Evolutionary conservation across 2,888 invertebrate species (phyloP).

Genomic region (Yponomeuta malinellus): DNA sequence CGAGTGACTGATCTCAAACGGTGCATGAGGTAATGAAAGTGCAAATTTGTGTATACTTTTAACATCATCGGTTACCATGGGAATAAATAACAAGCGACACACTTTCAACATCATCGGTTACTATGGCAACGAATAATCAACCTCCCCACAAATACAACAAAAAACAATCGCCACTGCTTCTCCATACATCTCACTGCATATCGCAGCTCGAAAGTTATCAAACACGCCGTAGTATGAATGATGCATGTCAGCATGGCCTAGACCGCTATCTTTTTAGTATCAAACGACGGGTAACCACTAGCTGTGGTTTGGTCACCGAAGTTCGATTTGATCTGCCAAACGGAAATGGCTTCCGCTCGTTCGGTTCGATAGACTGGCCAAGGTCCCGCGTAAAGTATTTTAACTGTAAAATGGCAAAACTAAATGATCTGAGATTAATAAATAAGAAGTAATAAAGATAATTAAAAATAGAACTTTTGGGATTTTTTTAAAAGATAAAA

Average conservation of each 20-base stretch:
- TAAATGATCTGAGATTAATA: too few species aligned
- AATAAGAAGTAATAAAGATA: too few species aligned
- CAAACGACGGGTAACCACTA: not conserved
- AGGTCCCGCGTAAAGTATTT: not conserved
- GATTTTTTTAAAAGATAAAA: too few species aligned
- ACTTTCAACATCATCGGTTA: not conserved
- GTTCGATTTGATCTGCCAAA: not conserved
- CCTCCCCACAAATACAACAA: not conserved
- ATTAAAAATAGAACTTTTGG: too few species aligned
- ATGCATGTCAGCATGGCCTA: not conserved
- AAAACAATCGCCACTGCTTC: not conserved
- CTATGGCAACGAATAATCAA: not conserved
- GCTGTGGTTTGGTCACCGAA: not conserved
- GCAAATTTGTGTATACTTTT: not conserved
- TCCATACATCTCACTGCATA: not conserved
- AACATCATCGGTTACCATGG: not conserved
- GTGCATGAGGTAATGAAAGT: too few species aligned
- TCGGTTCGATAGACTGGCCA: not conserved
- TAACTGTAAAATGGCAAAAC: too few species aligned
- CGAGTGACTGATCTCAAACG: too few species aligned
- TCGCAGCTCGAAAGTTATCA: not conserved
- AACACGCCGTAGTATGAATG: not conserved
- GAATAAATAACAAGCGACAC: not conserved
- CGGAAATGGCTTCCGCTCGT: conserved; percentile 23
- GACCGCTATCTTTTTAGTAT: not conserved